Evolutionary conservation across 2,888 invertebrate species (phyloP).

Genomic region (Atherix ibis): DNA sequence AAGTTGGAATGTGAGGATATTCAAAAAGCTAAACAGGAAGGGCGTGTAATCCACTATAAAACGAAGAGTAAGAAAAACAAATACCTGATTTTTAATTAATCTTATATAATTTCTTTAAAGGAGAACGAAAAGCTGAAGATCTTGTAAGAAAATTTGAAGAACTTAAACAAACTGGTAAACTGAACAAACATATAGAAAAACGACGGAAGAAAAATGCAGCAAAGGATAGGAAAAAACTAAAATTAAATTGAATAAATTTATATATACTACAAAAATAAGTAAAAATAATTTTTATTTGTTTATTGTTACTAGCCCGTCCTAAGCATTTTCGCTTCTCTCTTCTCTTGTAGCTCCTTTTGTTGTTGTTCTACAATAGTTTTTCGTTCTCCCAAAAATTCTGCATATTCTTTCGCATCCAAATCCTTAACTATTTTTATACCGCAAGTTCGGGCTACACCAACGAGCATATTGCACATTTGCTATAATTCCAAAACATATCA

Average conservation of each 20-base stretch:
- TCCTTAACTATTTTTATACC: conserved; percentile 74
- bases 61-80: conserved; percentile 48
- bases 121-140: conserved; percentile 57
- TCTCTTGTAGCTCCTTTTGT: conserved; percentile 59
- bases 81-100: conserved; percentile 7
- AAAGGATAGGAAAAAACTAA: conserved; percentile 31
- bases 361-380: conserved; percentile 53
- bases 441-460: conserved; percentile 60
- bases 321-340: conserved; percentile 80
- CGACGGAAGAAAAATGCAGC: conserved; percentile 54
- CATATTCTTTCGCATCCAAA: conserved; percentile 66
- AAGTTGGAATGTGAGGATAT: conserved; percentile 40
- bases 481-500: conserved; percentile 20
- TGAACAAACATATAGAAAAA: conserved; percentile 67
- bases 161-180: conserved; percentile 57
- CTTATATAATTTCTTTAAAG: conserved; percentile 31
- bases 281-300: too few species aligned
- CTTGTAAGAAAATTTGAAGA: conserved; percentile 67
- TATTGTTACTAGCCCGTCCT: conserved; percentile 55
- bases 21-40: conserved; percentile 43
- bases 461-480: conserved; percentile 63
- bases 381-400: conserved; percentile 62
- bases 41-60: conserved; percentile 53
- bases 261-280: too few species aligned
- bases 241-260: too few species aligned